phyloP scores from a whole-genome alignment of 2,797 vertebrate genomes.

The Molothrus ater region DNA sequence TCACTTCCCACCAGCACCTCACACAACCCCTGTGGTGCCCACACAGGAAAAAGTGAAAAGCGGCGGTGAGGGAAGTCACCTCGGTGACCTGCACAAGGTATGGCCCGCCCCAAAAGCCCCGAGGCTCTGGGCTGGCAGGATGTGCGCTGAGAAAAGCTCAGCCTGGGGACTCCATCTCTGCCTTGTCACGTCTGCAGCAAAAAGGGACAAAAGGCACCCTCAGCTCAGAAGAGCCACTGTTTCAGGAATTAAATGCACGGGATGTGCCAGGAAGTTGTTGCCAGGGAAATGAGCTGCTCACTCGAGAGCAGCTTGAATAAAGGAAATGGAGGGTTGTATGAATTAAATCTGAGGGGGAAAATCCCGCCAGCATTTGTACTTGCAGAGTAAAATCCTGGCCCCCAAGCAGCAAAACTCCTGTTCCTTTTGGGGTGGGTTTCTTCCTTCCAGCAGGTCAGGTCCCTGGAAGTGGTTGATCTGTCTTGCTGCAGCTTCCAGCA shows the following conservation, averaged over 20 bases:
- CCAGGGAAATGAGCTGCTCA: not conserved
- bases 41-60: not conserved
- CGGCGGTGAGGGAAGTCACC: not conserved
- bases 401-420: accelerated
- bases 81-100: not conserved
- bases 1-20: not conserved
- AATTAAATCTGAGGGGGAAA: not conserved
- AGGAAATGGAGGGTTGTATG: not conserved
- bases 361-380: not conserved
- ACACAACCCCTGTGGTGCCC: not conserved
- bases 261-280: not conserved
- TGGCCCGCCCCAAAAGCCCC: accelerated
- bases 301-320: not conserved
- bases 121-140: not conserved
- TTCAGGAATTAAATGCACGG: not conserved
- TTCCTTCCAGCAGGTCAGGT: not conserved
- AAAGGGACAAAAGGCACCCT: not conserved
- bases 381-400: not conserved
- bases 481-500: not conserved
- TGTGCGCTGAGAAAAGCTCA: not conserved
- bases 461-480: not conserved
- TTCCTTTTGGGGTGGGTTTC: not conserved
- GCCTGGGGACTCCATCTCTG: not conserved
- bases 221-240: not conserved
- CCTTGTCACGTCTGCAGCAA: not conserved